Evolutionary conservation across 2,113 vertebrate genomes (phyloP).

Genomic region (Phylloscopus trochilus): DNA sequence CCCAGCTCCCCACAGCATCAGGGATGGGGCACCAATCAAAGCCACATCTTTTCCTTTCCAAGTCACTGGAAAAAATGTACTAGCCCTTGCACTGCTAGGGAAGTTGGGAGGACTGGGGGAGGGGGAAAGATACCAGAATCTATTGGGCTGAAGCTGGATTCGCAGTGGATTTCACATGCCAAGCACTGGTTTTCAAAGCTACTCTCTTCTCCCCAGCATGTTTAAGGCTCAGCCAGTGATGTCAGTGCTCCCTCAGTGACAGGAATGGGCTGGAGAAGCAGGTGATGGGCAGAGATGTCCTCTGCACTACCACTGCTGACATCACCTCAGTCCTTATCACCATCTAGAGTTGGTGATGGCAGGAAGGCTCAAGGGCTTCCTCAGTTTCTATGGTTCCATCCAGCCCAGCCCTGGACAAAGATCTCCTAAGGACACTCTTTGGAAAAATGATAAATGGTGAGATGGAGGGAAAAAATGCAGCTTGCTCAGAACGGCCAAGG

Average conservation of each 20-base stretch:
- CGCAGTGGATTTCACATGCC: background rate
- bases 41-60: background rate
- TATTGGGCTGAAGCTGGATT: background rate
- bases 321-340: background rate
- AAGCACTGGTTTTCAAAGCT: background rate
- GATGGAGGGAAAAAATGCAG: background rate
- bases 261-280: background rate
- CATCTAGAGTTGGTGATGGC: rapidly evolving
- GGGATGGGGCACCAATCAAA: background rate
- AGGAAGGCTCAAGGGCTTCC: background rate
- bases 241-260: background rate
- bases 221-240: background rate
- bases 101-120: background rate
- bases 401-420: background rate
- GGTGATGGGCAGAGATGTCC: background rate
- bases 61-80: background rate
- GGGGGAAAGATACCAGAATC: background rate
- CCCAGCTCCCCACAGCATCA: rapidly evolving
- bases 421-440: background rate
- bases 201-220: background rate
- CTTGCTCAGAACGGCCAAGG: background rate
- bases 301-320: background rate
- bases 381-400: background rate
- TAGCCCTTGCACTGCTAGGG: background rate
- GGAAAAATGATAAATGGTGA: background rate